Evolutionary conservation across 1,140 invertebrate species (phyloP).

Genomic region (Neoseiulus cucumeris): DNA sequence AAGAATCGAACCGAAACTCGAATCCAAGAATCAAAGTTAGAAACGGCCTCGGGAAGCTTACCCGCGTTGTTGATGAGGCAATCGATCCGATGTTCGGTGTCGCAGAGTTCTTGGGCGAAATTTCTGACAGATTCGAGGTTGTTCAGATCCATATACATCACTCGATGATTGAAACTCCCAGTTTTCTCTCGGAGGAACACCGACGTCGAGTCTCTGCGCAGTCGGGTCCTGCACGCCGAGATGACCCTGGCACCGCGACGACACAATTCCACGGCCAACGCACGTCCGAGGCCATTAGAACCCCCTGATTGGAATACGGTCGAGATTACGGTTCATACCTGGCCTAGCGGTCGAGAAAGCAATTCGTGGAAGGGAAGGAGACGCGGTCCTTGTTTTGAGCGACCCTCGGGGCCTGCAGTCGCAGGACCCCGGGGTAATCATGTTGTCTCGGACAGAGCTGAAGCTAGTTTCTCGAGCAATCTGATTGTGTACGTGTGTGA

Average conservation of each 20-base stretch:
- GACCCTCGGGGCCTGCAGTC: too few relatives aligned
- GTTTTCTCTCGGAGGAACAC: constrained; percentile 25
- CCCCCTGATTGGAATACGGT: constrained; percentile 21
- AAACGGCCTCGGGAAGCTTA: too few relatives aligned
- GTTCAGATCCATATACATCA: constrained; percentile 45
- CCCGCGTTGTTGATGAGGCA: constrained; percentile 58
- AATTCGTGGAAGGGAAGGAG: neutral
- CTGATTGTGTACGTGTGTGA: neutral
- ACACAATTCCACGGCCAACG: constrained; percentile 25
- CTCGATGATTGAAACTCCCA: constrained; percentile 23
- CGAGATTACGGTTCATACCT: neutral
- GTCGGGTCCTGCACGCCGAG: constrained; percentile 42
- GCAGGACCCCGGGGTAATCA: too few relatives aligned
- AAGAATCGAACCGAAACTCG: constrained; percentile 23
- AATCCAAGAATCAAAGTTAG: too few relatives aligned
- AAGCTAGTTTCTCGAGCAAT: too few relatives aligned
- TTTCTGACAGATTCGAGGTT: constrained; percentile 43
- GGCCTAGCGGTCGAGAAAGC: neutral
- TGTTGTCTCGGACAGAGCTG: too few relatives aligned
- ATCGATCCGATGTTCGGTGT: constrained; percentile 41
- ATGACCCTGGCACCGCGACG: constrained; percentile 42
- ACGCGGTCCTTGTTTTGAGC: too few relatives aligned
- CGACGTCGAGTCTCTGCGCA: constrained; percentile 25
- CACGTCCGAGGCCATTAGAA: constrained; percentile 26
- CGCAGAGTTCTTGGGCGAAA: constrained; percentile 41